phyloP scores from a whole-genome alignment of 2,888 invertebrate species.

The Globia sparganii region DNA sequence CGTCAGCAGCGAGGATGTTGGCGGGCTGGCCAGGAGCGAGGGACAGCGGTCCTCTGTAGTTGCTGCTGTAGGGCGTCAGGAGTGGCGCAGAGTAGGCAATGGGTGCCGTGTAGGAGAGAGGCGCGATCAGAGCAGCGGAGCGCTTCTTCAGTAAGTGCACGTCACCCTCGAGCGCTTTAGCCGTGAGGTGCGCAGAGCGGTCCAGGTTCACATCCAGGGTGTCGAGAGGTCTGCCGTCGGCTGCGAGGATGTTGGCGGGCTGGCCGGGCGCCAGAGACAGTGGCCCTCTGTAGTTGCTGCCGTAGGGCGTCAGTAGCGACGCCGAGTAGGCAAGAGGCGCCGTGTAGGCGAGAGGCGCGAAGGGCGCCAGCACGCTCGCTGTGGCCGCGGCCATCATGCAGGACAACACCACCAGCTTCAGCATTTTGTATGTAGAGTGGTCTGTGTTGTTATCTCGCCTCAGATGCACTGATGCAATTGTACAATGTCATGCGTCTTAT shows the following conservation, averaged over 20 bases:
- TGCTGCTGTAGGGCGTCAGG: conserved; percentile 67
- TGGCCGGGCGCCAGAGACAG: conserved; percentile 86
- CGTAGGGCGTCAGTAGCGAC: conserved; percentile 68
- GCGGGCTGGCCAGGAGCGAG: conserved; percentile 87
- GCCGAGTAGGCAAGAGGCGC: conserved; percentile 56
- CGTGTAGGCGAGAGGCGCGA: conserved; percentile 59
- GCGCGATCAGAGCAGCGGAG: conserved; percentile 69
- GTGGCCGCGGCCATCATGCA: conserved; percentile 91
- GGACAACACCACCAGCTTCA: conserved; percentile 91
- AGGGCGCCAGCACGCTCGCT: conserved; percentile 74
- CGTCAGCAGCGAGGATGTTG: conserved; percentile 82
- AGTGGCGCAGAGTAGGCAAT: conserved; percentile 73
- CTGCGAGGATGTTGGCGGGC: conserved; percentile 84
- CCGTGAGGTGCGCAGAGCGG: conserved; percentile 84
- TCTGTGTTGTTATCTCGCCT: conserved; percentile 83
- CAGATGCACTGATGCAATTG: conserved; percentile 79
- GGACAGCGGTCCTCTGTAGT: conserved; percentile 85
- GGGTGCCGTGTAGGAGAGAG: conserved; percentile 48
- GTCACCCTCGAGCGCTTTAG: conserved; percentile 78
- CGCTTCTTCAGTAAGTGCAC: conserved; percentile 83
- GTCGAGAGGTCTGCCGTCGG: conserved; percentile 86
- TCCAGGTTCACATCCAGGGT: conserved; percentile 87
- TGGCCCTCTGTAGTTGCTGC: conserved; percentile 82
- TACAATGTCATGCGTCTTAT: conserved; percentile 72
- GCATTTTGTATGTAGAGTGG: conserved; percentile 82